Base-by-base conservation (phyloP, 2,888 invertebrate species). In the Trisateles emortualis region DNA sequence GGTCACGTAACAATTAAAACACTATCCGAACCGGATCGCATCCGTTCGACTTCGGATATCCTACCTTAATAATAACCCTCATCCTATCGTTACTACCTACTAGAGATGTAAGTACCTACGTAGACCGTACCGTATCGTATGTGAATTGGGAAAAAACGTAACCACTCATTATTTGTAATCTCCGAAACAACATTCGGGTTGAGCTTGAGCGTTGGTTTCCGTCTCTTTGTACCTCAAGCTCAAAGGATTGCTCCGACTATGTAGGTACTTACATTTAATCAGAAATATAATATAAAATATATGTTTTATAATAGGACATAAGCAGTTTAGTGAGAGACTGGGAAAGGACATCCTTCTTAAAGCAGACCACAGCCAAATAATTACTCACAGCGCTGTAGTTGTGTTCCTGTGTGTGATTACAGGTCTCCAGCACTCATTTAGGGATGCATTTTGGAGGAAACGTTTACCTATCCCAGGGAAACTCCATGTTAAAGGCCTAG, bases 1-100 rank as follows among this genome's bases (percentile, higher is more conserved):
- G 66, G 66, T 64, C 57, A 55, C 17, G 13, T 17, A 58, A 66
- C 51, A 69, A 61, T 69, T 69, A 57, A 59, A 59, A 53, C 11
- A 22, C 76, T 87, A 90, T 87, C 87, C 88, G 87, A 81, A 79
- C 70, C 51, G 55, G 16, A 79, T 79, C 76, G 75, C 83, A 86
- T 88, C 90, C 88, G 83, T 78, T 84, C n/a, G n/a, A n/a, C n/a
- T n/a, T n/a, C 84, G 88, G 85, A 89, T 80, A 84, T 87, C 84
- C 87, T 82, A 82, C 82, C 81, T 83, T 74, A 85, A 84, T 88
- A 90, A 90, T 89, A 79, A 79, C 65, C 76, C 70, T 84, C 84
- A 88, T 92, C 91, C 92, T 88, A 87, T 84, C 82, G 85, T 83
- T 87, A 84, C 76, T 33, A 52, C 16, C 22, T 53, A 38, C 51